These are phyloP conservation scores for Andrena chrysosceles DNA, from an alignment of 2,888 invertebrate species.

Conservation along the genomic window DNA sequence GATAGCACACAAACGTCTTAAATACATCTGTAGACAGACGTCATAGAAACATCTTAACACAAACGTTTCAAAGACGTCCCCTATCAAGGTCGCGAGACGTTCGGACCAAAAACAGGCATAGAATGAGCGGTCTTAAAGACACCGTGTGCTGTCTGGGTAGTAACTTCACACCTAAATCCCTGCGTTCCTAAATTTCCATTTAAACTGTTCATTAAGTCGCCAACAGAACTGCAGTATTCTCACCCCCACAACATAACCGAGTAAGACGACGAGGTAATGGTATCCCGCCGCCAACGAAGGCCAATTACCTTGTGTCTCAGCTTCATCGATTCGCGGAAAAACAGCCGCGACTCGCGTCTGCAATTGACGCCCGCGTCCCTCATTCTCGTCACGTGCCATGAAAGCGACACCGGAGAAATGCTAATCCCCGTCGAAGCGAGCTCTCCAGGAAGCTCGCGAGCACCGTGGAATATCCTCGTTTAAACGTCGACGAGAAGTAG, in stretches of 20 bases:
- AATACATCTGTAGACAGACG: too few relatives aligned
- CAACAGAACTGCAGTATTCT: not conserved
- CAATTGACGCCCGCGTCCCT: constrained; percentile 50
- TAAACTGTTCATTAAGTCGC: not conserved
- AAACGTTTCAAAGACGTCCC: too few relatives aligned
- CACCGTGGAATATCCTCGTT: constrained; percentile 5
- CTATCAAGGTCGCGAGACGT: too few relatives aligned
- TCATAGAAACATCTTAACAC: too few relatives aligned
- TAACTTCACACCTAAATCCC: too few relatives aligned
- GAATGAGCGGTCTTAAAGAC: too few relatives aligned
- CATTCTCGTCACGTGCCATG: constrained; percentile 51
- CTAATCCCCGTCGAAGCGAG: constrained; percentile 46
- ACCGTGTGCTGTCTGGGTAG: too few relatives aligned
- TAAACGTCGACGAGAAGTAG: constrained; percentile 13
- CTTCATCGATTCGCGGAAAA: constrained; percentile 48
- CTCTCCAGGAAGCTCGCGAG: constrained; percentile 5
- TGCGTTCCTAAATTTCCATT: too few relatives aligned
- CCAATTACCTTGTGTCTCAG: constrained; percentile 51
- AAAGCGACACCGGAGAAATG: constrained; percentile 46
- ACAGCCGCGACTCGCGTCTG: constrained; percentile 47
- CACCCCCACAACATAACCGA: not conserved
- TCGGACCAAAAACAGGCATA: too few relatives aligned
- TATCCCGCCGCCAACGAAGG: constrained; percentile 33
- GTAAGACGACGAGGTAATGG: constrained; percentile 1
- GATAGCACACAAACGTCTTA: too few relatives aligned